phyloP scores from a whole-genome alignment of 2,797 vertebrate species.

The Cyclopterus lumpus region DNA sequence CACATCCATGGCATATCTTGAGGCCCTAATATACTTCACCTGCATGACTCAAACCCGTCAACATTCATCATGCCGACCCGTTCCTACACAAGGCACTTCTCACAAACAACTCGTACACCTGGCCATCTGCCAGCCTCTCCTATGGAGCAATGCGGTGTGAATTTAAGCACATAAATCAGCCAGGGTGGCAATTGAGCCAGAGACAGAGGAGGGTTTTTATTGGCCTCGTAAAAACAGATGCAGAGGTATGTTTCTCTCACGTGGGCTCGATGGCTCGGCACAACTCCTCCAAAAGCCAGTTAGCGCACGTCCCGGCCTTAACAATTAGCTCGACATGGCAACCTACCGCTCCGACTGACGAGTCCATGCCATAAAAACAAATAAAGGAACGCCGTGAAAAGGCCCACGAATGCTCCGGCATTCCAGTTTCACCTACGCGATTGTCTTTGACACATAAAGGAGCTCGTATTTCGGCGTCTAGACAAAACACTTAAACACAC shows the following conservation, averaged over 20 bases:
- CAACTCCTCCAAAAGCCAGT: slow-evolving; percentile 63
- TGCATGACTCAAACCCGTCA: slow-evolving; percentile 58
- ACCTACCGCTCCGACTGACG: slow-evolving; percentile 50
- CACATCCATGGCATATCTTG: slow-evolving; percentile 49
- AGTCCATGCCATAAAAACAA: slow-evolving; percentile 48
- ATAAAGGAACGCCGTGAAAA: slow-evolving; percentile 53
- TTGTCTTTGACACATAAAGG: slow-evolving; percentile 42
- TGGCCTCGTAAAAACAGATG: slow-evolving; percentile 82
- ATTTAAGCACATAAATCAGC: slow-evolving; percentile 83
- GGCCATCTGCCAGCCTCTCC: slow-evolving; percentile 81
- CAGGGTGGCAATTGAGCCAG: slow-evolving; percentile 77
- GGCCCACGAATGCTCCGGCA: slow-evolving; percentile 27
- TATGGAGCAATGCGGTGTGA: slow-evolving; percentile 74
- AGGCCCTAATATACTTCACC: slow-evolving; percentile 56
- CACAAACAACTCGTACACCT: slow-evolving; percentile 58
- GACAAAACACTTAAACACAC: slow-evolving; percentile 57
- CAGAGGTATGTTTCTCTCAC: slow-evolving; percentile 81
- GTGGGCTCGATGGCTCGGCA: slow-evolving; percentile 70
- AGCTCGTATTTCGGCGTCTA: slow-evolving; percentile 57
- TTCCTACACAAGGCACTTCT: slow-evolving; percentile 51
- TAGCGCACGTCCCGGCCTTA: slow-evolving; percentile 73
- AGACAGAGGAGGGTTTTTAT: slow-evolving; percentile 83
- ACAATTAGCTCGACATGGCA: slow-evolving; percentile 74
- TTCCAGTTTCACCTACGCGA: slow-evolving; percentile 60
- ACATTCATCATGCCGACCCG: slow-evolving; percentile 72